Conservation (phyloP, 2,113 vertebrate genomes). For the Cranoglanis bouderius region DNA sequence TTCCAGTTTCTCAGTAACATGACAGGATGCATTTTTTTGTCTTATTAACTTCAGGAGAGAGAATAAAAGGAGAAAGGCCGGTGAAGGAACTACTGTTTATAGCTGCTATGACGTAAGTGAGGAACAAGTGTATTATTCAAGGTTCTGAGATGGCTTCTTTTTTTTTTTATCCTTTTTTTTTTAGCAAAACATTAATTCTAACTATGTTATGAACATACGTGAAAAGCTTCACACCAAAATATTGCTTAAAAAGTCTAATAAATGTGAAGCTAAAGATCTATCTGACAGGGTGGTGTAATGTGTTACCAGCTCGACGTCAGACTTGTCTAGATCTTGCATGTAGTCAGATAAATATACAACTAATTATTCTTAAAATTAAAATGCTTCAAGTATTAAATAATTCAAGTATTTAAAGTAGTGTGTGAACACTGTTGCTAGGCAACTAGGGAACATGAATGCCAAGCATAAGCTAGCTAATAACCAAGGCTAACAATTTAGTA, state of each 20-base stretch:
- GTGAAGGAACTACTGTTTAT: not conserved
- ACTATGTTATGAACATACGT: not conserved
- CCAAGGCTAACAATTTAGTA: not conserved
- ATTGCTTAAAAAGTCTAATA: too few species aligned
- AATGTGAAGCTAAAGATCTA: too few species aligned
- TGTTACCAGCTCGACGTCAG: not conserved
- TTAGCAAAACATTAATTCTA: not conserved
- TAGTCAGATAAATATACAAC: not conserved
- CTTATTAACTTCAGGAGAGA: too few species aligned
- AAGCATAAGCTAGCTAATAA: not conserved
- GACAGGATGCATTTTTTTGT: too few species aligned
- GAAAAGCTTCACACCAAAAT: not conserved
- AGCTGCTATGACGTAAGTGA: not conserved
- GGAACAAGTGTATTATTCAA: not conserved
- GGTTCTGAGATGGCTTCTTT: not conserved
- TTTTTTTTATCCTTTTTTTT: too few species aligned
- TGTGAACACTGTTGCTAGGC: not conserved
- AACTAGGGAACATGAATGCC: not conserved
- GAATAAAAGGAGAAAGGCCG: too few species aligned
- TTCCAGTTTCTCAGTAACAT: too few species aligned
- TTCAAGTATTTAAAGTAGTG: not conserved
- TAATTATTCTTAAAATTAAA: not conserved
- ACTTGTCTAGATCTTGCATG: not conserved
- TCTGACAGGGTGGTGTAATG: too few species aligned
- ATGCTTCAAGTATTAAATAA: too few species aligned